Conservation (phyloP, 2,888 invertebrate genomes). For the Hydrotaea cyrtoneurina region DNA sequence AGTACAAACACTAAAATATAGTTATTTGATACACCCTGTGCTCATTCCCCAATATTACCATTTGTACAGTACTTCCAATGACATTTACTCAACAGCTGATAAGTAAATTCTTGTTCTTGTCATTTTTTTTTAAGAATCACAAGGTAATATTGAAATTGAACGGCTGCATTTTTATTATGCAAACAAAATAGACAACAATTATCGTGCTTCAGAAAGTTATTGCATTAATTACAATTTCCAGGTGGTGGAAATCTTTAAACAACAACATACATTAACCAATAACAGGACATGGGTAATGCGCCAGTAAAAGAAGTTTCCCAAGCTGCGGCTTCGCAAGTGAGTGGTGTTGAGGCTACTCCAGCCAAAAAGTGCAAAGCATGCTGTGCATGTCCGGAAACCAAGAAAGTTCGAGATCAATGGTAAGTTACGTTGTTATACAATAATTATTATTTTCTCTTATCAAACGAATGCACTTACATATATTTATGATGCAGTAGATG, state of each 20-base stretch:
- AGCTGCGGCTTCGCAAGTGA: no score
- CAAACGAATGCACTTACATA: no score
- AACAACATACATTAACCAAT: no score
- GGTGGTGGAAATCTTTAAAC: slow-evolving; percentile 53
- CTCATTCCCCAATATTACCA: no score
- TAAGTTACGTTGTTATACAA: slow-evolving; percentile 80
- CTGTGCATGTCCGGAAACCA: slow-evolving; percentile 98
- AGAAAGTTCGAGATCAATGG: slow-evolving; percentile 94
- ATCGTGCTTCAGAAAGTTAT: no score
- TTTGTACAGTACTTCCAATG: background rate
- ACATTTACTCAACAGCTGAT: slow-evolving; percentile 1
- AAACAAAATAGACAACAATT: slow-evolving; percentile 16
- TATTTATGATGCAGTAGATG: no score
- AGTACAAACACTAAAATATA: no score
- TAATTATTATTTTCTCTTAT: no score
- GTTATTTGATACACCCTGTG: no score
- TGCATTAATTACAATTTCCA: no score
- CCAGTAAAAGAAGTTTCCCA: slow-evolving; percentile 82
- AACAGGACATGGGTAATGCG: slow-evolving; percentile 84
- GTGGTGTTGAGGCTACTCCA: slow-evolving; percentile 78
- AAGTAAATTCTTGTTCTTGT: background rate
- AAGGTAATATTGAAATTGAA: slow-evolving; percentile 44
- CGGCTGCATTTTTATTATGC: background rate
- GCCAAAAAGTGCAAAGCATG: slow-evolving; percentile 93
- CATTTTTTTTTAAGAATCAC: slow-evolving; percentile 14